A percentile compares a stretch with the other conserved stretches of the same genome.
These are phyloP conservation scores for Epizoanthus illoricatus DNA, from an alignment of 92 coral and sea anemone genomes.

Conservation along the genomic window DNA sequence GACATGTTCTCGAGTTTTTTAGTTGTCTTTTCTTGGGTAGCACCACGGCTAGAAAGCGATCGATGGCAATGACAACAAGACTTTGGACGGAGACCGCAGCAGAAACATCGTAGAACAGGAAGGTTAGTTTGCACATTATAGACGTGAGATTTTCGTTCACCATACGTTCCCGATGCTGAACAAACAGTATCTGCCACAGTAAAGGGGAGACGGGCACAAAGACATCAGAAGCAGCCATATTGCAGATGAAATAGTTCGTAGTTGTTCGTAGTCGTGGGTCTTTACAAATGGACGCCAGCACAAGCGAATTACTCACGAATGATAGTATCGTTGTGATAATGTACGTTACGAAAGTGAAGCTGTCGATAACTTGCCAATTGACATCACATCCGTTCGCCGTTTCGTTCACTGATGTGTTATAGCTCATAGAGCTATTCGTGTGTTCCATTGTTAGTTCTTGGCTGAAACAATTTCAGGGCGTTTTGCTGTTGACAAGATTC, in stretches of 20 bases:
- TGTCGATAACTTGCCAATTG: constrained; percentile 14
- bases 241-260: constrained; percentile 24
- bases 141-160: background rate
- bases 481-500: background rate
- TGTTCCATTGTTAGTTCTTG: background rate
- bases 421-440: background rate
- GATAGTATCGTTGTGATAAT: background rate
- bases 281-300: constrained; percentile 6
- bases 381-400: background rate
- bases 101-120: constrained; percentile 13
- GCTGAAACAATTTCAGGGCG: background rate
- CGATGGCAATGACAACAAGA: constrained; percentile 28
- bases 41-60: constrained; percentile 23
- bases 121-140: constrained; percentile 10
- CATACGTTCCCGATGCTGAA: constrained; percentile 1
- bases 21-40: constrained; percentile 5
- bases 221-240: constrained; percentile 13
- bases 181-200: constrained; percentile 17
- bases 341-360: background rate
- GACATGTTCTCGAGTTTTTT: constrained; percentile 2
- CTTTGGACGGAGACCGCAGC: constrained; percentile 28
- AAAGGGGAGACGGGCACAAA: background rate
- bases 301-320: background rate
- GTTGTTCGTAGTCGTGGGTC: constrained; percentile 9
- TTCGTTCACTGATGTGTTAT: constrained; percentile 1